Conservation (phyloP, 2,113 vertebrate genomes). For the Ptilonorhynchus violaceus region DNA sequence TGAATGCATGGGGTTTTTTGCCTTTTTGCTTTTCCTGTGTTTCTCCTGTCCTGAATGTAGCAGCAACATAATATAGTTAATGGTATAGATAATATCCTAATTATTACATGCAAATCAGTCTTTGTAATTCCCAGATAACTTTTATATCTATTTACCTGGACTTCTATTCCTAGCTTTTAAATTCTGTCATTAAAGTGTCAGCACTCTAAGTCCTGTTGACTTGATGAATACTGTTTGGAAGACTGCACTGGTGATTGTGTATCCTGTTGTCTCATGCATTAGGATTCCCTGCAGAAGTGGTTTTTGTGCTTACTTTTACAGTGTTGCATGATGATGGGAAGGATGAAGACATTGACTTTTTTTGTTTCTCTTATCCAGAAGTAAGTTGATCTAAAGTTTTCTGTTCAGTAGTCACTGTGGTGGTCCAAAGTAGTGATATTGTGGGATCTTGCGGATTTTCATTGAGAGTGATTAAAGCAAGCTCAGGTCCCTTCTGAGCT, state of each 20-base stretch:
- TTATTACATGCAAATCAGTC: background rate
- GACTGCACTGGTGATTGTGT: accelerated
- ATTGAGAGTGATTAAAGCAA: background rate
- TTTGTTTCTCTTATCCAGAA: background rate
- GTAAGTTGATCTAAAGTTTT: background rate
- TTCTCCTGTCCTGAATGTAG: background rate
- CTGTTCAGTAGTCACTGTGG: background rate
- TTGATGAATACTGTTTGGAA: background rate
- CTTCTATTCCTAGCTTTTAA: background rate
- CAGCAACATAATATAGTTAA: background rate
- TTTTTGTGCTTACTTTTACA: background rate
- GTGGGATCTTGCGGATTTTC: background rate
- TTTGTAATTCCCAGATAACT: background rate
- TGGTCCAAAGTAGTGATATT: background rate
- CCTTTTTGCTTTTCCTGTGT: accelerated
- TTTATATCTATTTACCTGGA: background rate
- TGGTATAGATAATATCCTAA: background rate
- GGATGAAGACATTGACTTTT: background rate
- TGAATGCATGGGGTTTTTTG: background rate
- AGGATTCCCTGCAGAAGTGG: background rate
- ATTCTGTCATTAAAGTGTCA: background rate
- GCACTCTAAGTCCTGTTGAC: background rate
- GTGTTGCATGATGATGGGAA: background rate
- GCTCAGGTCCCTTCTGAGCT: background rate
- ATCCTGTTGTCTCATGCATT: background rate